Evolutionary conservation across 2,797 vertebrate species (phyloP), one percentile per base, ranked within the genome.

Genomic region (Aeoliscus strigatus): DNA sequence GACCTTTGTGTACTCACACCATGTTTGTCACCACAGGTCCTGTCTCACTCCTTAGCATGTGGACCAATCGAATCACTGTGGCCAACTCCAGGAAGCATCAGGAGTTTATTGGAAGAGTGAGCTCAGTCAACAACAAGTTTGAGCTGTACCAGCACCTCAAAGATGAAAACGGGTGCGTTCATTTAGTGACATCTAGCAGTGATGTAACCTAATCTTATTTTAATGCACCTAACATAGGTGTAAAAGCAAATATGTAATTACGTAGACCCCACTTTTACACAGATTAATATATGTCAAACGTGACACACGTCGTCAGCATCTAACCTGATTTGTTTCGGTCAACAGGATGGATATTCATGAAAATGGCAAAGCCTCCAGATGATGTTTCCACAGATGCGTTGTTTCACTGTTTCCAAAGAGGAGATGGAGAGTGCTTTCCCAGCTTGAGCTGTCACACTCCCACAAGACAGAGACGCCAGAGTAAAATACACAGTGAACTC

Each of bases 101-200:
- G 17, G 96, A 99, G 79, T 98, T 99, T 74, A 79, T 85, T 9
- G 96, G 96, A 10, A 91, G 96, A 44, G 79, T 89, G 60, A 93
- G 88, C 62, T 97, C 96, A 1, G 88, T 96, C 54, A 95, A 94
- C 77, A 94, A 93, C 77, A 95, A 93, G 84, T 91, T 93, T 14
- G 95, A 99, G 67, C 77, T 99, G 5, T 99, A 99, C 79, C 94
- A 98, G 77, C 92, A 97, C 68, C 89, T 99, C 42, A 98, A 98
- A 81, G 96, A 98, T 3, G 96, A 99, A 74, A 98, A 97, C 14
- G 94, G 96, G 96, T 99, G 87, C 2, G 71, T 43, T 10, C 6
- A 9, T 9, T 8, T 40, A 4, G 21, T 8, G 21, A 23, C 8
- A 23, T 8, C 21, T 23, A 4, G 4, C 21, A 8, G 8, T 23